A percentile compares a stretch with the other conserved stretches of the same genome.
These are phyloP conservation scores for Caenorhabditis sp. DNA, from an alignment of 2,888 invertebrate genomes.

Conservation along the genomic window DNA sequence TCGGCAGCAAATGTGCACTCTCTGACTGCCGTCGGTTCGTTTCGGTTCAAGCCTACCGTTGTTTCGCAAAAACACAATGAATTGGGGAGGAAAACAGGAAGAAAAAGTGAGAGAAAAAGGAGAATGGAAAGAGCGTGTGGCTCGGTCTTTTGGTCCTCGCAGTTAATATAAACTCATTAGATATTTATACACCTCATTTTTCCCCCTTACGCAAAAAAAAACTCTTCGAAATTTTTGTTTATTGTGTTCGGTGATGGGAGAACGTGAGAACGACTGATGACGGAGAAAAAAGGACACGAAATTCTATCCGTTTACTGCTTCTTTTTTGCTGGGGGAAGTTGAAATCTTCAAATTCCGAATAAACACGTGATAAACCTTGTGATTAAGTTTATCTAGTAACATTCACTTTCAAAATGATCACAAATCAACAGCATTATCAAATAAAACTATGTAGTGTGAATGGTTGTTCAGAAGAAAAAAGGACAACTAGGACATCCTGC, in stretches of 20 bases:
- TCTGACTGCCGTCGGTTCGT: neutral
- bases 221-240: slow-evolving; percentile 3
- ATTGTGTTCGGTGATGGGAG: neutral
- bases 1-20: slow-evolving; percentile 13
- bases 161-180: slow-evolving; percentile 6
- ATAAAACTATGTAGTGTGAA: no score
- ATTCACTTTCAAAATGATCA: no score
- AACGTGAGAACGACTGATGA: neutral
- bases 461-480: no score
- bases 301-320: no score
- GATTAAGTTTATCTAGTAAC: no score
- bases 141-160: no score
- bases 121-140: no score
- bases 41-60: neutral
- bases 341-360: no score
- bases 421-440: no score
- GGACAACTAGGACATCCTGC: neutral
- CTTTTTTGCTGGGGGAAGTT: no score
- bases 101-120: neutral
- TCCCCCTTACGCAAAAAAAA: neutral
- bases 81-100: neutral
- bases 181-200: slow-evolving; percentile 13
- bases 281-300: no score
- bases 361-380: no score
- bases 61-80: neutral